Evolutionary conservation across 2,113 vertebrate species (phyloP).

Genomic region (Hymenochirus boettgeri): DNA sequence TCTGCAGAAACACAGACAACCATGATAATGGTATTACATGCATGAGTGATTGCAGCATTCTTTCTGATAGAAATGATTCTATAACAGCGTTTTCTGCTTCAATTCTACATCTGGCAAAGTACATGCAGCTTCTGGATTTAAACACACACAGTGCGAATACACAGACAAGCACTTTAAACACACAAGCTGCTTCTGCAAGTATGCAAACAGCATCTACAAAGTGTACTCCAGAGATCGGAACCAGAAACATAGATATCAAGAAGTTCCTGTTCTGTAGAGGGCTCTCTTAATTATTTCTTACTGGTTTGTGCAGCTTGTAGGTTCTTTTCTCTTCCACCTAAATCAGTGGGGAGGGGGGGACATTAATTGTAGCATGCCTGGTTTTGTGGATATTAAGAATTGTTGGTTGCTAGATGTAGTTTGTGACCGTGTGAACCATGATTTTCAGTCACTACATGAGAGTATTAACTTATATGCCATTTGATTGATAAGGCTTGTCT

Average conservation of each 20-base stretch:
- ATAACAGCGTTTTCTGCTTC: conserved; percentile 51
- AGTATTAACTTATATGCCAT: no score
- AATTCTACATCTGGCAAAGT: background rate
- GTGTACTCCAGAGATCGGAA: conserved; percentile 69
- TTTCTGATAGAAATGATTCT: conserved; percentile 61
- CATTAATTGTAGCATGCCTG: no score
- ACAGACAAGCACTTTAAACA: conserved; percentile 49
- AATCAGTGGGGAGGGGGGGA: no score
- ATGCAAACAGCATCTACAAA: conserved; percentile 47
- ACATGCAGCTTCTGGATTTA: conserved; percentile 35
- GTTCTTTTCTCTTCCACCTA: no score
- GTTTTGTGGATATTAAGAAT: no score
- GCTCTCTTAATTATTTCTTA: no score
- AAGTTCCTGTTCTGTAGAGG: conserved; percentile 44
- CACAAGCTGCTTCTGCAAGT: conserved; percentile 14
- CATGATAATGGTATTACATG: conserved; percentile 64
- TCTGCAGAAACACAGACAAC: conserved; percentile 48
- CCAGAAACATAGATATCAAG: conserved; percentile 60
- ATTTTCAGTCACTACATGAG: no score
- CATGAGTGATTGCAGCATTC: conserved; percentile 63
- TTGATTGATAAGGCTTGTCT: no score
- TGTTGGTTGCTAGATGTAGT: no score
- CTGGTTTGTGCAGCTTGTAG: no score
- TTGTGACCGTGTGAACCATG: no score
- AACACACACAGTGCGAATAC: conserved; percentile 46